phyloP scores from a whole-genome alignment of 2,888 invertebrate genomes.

The Aleiodes leptofemur region DNA sequence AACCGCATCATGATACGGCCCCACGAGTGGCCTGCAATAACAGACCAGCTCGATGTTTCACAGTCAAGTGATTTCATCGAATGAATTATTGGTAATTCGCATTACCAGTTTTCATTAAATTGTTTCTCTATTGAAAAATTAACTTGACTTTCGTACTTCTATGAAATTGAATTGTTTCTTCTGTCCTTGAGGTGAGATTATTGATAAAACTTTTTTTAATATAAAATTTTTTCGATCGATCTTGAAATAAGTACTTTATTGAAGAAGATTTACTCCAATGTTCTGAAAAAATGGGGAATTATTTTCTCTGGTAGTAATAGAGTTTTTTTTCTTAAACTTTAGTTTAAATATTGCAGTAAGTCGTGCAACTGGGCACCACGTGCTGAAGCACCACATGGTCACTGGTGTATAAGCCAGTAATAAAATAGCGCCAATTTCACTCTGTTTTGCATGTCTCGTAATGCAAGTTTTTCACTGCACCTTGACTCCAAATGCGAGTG shows the following conservation, averaged over 20 bases:
- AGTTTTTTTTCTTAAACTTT: slow-evolving; percentile 1
- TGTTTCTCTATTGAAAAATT: too few relatives aligned
- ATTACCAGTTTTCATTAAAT: too few relatives aligned
- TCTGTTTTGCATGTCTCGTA: slow-evolving; percentile 6
- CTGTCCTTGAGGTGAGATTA: slow-evolving; percentile 15
- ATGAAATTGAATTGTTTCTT: background rate
- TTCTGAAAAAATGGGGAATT: too few relatives aligned
- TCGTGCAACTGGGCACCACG: slow-evolving; percentile 54
- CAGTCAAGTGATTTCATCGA: slow-evolving; percentile 51
- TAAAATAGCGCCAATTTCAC: slow-evolving; percentile 27
- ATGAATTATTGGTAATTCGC: background rate
- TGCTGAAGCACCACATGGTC: slow-evolving; percentile 52
- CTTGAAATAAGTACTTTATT: too few relatives aligned
- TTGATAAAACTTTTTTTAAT: background rate
- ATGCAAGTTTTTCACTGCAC: background rate
- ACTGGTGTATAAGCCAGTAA: slow-evolving; percentile 40
- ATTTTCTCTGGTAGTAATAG: too few relatives aligned
- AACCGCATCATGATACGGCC: slow-evolving; percentile 72
- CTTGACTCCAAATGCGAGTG: slow-evolving; percentile 28
- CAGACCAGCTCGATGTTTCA: slow-evolving; percentile 55
- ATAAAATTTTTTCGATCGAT: too few relatives aligned
- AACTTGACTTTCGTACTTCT: too few relatives aligned
- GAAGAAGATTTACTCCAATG: too few relatives aligned
- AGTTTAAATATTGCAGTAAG: slow-evolving; percentile 55
- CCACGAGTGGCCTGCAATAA: slow-evolving; percentile 69